Conservation (phyloP, 2,888 invertebrate species). For the Phaedon cochleariae region DNA sequence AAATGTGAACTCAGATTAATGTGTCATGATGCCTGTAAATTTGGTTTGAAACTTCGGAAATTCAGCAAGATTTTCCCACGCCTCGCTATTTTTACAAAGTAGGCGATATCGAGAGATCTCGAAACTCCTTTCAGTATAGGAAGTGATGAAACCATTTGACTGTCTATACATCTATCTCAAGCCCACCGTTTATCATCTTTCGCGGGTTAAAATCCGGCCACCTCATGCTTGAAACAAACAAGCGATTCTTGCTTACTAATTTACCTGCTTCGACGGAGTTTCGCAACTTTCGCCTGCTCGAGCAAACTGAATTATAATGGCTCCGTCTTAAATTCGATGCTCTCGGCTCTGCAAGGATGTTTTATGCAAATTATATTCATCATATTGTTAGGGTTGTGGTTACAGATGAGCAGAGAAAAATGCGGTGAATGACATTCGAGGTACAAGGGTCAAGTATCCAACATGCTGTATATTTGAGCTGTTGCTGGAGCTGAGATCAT, state of each 20-base stretch:
- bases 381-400: not conserved
- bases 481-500: too few relatives aligned
- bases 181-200: not conserved
- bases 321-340: conserved; percentile 32
- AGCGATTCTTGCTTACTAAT: conserved; percentile 17
- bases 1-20: too few relatives aligned
- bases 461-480: not conserved
- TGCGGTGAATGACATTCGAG: not conserved
- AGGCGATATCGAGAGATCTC: too few relatives aligned
- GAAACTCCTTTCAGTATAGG: too few relatives aligned
- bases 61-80: too few relatives aligned
- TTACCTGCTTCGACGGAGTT: conserved; percentile 6
- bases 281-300: not conserved
- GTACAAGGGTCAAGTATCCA: not conserved
- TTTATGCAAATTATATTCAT: not conserved
- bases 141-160: not conserved
- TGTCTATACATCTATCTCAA: not conserved
- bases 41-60: too few relatives aligned
- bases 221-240: conserved; percentile 8
- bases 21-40: too few relatives aligned
- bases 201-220: not conserved
- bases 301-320: conserved; percentile 30
- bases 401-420: not conserved
- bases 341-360: not conserved
- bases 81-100: too few relatives aligned